These are phyloP conservation scores for Xenus cinereus DNA, from an alignment of 2,113 vertebrate species.

Conservation along the genomic window DNA sequence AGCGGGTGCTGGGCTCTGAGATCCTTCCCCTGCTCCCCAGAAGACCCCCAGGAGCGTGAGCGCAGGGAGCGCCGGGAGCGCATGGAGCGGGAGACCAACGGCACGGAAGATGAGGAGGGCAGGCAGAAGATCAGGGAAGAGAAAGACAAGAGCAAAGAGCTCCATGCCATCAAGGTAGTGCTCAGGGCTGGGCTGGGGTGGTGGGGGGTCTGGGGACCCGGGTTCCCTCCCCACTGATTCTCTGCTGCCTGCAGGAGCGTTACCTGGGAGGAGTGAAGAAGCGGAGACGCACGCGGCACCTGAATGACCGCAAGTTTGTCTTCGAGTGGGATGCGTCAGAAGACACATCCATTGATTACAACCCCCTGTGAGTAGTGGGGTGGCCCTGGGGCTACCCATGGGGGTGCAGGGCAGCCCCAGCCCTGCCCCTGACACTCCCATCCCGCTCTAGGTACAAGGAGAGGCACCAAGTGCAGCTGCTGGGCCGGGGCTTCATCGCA, in stretches of 20 bases:
- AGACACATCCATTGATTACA: slow-evolving; percentile 95
- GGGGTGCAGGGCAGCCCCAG: not conserved
- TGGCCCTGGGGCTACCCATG: not conserved
- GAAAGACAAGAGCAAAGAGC: slow-evolving; percentile 96
- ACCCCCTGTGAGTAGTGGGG: slow-evolving; percentile 86
- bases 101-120: slow-evolving; percentile 92
- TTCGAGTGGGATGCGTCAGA: slow-evolving; percentile 98
- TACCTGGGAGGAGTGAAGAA: slow-evolving; percentile 96
- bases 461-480: slow-evolving; percentile 91
- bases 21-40: slow-evolving; percentile 67
- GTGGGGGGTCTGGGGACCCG: accelerated
- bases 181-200: accelerated
- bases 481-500: slow-evolving; percentile 94
- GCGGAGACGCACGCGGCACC: slow-evolving; percentile 89
- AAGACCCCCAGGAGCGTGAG: slow-evolving; percentile 96
- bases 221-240: not conserved
- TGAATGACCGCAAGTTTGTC: slow-evolving; percentile 97
- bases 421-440: not conserved
- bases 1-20: not conserved
- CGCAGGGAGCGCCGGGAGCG: slow-evolving; percentile 89
- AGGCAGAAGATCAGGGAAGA: slow-evolving; percentile 94
- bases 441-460: slow-evolving; percentile 87
- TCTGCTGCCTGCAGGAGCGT: slow-evolving; percentile 79
- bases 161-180: slow-evolving; percentile 91
- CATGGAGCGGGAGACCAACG: slow-evolving; percentile 94